Conservation (phyloP, 2,113 vertebrate species). For the Piaya cayana region DNA sequence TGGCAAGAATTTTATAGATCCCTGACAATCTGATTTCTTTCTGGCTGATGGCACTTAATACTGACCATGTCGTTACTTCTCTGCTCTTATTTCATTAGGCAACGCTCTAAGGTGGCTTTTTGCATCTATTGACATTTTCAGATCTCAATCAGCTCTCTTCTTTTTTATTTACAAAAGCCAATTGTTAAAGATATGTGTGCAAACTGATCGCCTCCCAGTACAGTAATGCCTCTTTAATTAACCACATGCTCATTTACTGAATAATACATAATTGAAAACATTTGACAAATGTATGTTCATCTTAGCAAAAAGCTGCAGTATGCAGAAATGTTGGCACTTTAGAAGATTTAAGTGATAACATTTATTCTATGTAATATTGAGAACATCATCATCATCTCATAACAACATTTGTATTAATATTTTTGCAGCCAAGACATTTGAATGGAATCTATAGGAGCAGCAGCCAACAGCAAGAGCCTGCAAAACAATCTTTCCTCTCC, state of each 20-base stretch:
- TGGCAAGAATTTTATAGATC: conserved; percentile 80
- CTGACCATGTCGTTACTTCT: conserved; percentile 72
- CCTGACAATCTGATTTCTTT: conserved; percentile 77
- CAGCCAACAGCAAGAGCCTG: not conserved
- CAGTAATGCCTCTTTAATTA: conserved; percentile 61
- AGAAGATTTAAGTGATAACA: conserved; percentile 41
- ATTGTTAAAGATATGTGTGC: conserved; percentile 35
- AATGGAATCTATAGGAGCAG: not conserved
- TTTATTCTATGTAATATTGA: conserved; percentile 27
- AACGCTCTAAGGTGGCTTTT: conserved; percentile 63
- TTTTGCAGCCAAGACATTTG: conserved; percentile 24
- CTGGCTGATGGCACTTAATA: conserved; percentile 75
- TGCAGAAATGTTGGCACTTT: conserved; percentile 18
- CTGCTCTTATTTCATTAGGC: conserved; percentile 65
- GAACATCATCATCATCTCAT: not conserved
- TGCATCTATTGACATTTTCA: conserved; percentile 73
- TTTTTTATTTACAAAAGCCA: conserved; percentile 66
- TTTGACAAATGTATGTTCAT: conserved; percentile 40
- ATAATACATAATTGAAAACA: conserved; percentile 49
- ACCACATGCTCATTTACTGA: conserved; percentile 56
- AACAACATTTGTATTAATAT: conserved; percentile 33
- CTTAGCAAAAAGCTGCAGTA: conserved; percentile 21
- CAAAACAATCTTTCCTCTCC: not conserved
- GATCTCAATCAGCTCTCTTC: conserved; percentile 61
- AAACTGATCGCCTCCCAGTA: conserved; percentile 55